Base-by-base conservation (phyloP, 2,888 invertebrate species). In the Beris chalybata region DNA sequence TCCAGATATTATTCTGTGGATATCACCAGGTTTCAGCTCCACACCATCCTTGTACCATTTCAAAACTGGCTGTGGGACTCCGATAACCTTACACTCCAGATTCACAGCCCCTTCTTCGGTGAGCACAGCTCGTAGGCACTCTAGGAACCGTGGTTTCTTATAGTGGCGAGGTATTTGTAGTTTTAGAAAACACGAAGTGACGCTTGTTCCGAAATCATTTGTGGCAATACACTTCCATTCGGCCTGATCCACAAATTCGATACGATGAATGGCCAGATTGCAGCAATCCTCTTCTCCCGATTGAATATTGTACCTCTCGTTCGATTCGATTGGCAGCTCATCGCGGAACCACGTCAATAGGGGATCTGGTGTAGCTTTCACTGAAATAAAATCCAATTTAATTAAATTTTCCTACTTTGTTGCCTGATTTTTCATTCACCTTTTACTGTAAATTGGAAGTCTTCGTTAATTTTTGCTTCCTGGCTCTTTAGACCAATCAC, bases 31-130 rank as follows among this genome's bases (percentile, higher is more conserved):
- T 76, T 93, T 93, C 0, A 95, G 78, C 76, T 94, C 93, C 64
- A 89, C 87, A 0, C 93, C 94, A 77, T 95, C 95, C 80, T 95
- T 95, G 77, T 92, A 95, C 95, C 95, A 95, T 75, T 92, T 93
- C 0, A 95, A 81, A n/a, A 89, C 83, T 0, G 94, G 94, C 75
- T 93, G 93, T 0, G 94, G 94, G 3, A 94, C 93, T 5, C 94
- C 94, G 67, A 94, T 93, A 0, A 94, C 93, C 82, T 95, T 95
- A 78, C 95, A 95, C 78, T 95, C 95, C 68, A 95, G 84, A 79
- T 94, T 94, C 1, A 95, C 95, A 9, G 94, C 92, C 0, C 94
- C 81, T 79, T 93, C 93, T 70, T 93, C 92, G 0, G 93, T 92
- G 15, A 95, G 82, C 48, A 93, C 89, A 0, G 94, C 95, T 72